These are phyloP conservation scores for Acanthacorydalis orientalis DNA, from an alignment of 2,888 invertebrate species.

Conservation along the genomic window DNA sequence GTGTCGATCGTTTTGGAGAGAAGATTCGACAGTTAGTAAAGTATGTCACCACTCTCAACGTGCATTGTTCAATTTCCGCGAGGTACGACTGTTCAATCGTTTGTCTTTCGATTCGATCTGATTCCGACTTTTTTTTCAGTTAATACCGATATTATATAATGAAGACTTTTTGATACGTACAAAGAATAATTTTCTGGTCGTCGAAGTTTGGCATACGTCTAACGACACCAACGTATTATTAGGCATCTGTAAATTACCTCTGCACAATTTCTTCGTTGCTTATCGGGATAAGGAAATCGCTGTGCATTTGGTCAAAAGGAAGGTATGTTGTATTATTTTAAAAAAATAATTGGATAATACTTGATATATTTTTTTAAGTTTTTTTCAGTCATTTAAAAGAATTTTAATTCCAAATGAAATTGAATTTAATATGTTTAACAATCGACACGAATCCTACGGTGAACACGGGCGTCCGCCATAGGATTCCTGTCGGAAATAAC, in stretches of 20 bases:
- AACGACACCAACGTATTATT: conserved; percentile 23
- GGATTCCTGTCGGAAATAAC: too few relatives aligned
- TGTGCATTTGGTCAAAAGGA: conserved; percentile 32
- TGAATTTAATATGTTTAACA: too few relatives aligned
- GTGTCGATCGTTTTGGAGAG: conserved; percentile 31
- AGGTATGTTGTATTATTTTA: conserved; percentile 16
- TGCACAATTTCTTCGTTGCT: conserved; percentile 42
- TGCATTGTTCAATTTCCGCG: conserved; percentile 31
- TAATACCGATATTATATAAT: conserved; percentile 36
- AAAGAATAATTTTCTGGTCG: conserved; percentile 34
- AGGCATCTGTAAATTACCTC: conserved; percentile 33
- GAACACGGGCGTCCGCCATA: too few relatives aligned
- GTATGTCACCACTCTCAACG: conserved; percentile 24
- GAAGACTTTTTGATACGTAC: conserved; percentile 33
- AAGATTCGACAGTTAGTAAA: conserved; percentile 26
- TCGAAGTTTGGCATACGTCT: conserved; percentile 33
- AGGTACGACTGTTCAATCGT: conserved; percentile 18
- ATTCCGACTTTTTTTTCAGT: conserved; percentile 19
- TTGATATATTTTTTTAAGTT: too few relatives aligned
- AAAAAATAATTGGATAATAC: too few relatives aligned
- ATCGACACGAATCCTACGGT: too few relatives aligned
- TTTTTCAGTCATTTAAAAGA: too few relatives aligned
- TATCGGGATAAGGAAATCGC: conserved; percentile 37
- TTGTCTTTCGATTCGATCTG: neutral
- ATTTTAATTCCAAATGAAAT: too few relatives aligned